Evolutionary conservation across 2,113 vertebrate genomes (phyloP).

Genomic region (Zosterops japonicus): DNA sequence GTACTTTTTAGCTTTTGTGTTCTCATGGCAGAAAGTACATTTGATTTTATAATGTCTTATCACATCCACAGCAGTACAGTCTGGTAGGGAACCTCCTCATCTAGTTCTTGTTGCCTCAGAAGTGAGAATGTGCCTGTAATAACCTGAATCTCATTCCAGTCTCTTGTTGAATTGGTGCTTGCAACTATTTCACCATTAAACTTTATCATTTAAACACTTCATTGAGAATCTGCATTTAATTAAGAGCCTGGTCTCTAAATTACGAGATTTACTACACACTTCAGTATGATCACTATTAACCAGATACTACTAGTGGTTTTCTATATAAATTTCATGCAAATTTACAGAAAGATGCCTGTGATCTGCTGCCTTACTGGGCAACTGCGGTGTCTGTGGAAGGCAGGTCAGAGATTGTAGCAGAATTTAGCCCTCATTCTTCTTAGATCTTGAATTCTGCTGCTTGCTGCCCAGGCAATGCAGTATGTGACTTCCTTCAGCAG

Average conservation of each 20-base stretch:
- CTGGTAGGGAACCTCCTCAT: not conserved
- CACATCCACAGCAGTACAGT: not conserved
- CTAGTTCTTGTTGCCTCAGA: not conserved
- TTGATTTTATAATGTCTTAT: not conserved
- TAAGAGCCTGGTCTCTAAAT: not conserved
- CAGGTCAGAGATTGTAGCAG: not conserved
- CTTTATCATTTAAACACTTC: not conserved
- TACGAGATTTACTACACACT: accelerated
- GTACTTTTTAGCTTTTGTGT: not conserved
- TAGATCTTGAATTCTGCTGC: not conserved
- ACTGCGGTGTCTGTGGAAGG: not conserved
- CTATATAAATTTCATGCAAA: not conserved
- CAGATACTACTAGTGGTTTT: not conserved
- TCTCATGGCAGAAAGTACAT: not conserved
- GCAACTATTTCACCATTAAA: not conserved
- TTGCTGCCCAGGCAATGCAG: not conserved
- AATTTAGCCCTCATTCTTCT: not conserved
- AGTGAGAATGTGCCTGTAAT: not conserved
- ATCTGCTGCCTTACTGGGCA: not conserved
- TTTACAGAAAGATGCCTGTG: not conserved
- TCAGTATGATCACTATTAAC: not conserved
- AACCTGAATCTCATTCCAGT: not conserved
- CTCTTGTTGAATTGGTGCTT: not conserved
- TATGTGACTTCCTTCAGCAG: accelerated
- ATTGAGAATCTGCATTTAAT: not conserved